These are phyloP conservation scores for Rhinoraja longicauda DNA, from an alignment of 2,797 vertebrate species.

Conservation along the genomic window DNA sequence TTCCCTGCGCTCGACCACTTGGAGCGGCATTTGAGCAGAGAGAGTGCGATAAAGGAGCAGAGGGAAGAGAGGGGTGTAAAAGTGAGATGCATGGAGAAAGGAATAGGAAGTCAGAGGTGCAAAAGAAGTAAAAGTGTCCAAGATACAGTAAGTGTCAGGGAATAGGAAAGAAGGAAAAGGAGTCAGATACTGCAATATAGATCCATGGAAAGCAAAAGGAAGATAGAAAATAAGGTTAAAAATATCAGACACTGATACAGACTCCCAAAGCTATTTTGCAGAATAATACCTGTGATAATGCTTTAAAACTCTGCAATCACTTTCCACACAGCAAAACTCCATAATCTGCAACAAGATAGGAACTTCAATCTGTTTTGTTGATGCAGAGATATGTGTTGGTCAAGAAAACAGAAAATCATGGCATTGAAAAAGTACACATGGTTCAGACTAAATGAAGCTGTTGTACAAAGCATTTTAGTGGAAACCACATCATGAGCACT, in stretches of 20 bases:
- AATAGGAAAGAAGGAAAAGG: too few species aligned
- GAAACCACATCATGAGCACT: too few species aligned
- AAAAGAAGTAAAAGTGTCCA: not conserved
- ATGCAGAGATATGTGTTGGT: not conserved
- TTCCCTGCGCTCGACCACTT: too few species aligned
- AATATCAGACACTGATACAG: not conserved
- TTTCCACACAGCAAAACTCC: not conserved
- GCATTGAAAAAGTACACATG: too few species aligned
- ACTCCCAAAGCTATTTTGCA: not conserved
- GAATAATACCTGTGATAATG: not conserved
- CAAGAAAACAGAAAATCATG: not conserved
- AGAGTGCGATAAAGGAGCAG: not conserved
- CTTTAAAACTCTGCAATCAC: not conserved
- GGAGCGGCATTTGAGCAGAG: not conserved
- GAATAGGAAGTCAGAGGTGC: too few species aligned
- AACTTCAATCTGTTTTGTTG: not conserved
- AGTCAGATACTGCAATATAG: not conserved
- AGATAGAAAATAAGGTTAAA: not conserved
- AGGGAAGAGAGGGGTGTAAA: too few species aligned
- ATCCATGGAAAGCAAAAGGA: not conserved
- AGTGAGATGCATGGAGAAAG: not conserved
- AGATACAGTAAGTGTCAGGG: not conserved
- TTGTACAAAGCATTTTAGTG: too few species aligned
- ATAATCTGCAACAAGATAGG: not conserved
- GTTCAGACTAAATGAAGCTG: too few species aligned